Evolutionary conservation across 1,140 invertebrate species (phyloP).

Genomic region (Drosophila triauraria): DNA sequence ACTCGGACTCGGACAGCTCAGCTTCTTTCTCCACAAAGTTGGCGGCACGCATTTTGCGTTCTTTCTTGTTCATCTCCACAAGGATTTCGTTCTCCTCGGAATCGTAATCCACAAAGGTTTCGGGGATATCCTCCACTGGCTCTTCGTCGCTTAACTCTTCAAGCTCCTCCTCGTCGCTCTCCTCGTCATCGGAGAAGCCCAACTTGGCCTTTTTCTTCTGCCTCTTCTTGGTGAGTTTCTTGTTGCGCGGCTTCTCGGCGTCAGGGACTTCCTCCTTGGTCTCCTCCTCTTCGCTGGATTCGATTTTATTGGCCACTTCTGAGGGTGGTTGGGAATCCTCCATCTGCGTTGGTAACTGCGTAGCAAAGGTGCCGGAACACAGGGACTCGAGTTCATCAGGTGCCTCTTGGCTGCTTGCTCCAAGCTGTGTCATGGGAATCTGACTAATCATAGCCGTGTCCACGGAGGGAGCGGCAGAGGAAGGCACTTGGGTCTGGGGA

Average conservation of each 20-base stretch:
- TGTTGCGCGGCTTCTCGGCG: slow-evolving; percentile 44
- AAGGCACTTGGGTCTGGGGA: slow-evolving; percentile 49
- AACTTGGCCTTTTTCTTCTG: slow-evolving; percentile 73
- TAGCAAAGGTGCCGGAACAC: slow-evolving; percentile 72
- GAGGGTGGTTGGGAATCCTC: slow-evolving; percentile 7
- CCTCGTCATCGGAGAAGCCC: slow-evolving; percentile 82
- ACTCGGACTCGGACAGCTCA: slow-evolving; percentile 92
- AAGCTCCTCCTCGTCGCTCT: slow-evolving; percentile 60
- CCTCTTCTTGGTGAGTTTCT: slow-evolving; percentile 72
- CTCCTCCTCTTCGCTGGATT: slow-evolving; percentile 86
- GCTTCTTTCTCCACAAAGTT: slow-evolving; percentile 94
- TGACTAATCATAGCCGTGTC: slow-evolving; percentile 65
- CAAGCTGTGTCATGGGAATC: slow-evolving; percentile 70
- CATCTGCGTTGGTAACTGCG: slow-evolving; percentile 16
- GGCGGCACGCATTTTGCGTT: slow-evolving; percentile 85
- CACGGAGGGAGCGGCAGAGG: slow-evolving; percentile 32
- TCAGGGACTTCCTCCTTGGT: slow-evolving; percentile 32
- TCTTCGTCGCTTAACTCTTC: slow-evolving; percentile 71
- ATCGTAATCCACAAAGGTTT: slow-evolving; percentile 88
- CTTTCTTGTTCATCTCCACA: slow-evolving; percentile 85
- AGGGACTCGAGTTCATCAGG: slow-evolving; percentile 60
- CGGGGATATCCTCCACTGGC: slow-evolving; percentile 82
- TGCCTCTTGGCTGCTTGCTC: slow-evolving; percentile 26
- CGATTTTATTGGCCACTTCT: slow-evolving; percentile 52
- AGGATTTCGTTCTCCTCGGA: slow-evolving; percentile 90